Conservation (phyloP, 2,113 vertebrate genomes). For the Podarcis cretensis region DNA sequence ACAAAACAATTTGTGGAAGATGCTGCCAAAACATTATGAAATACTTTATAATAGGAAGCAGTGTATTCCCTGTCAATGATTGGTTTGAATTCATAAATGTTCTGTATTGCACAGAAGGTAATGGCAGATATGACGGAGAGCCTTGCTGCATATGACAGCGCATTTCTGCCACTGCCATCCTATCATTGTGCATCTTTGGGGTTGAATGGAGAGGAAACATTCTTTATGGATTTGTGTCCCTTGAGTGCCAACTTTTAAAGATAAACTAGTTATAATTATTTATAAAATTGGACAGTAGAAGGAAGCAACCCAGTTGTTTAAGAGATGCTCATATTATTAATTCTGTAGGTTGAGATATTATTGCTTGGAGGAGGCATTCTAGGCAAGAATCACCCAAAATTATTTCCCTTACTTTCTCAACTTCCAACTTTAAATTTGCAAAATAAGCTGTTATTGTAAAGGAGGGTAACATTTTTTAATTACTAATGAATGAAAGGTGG, state of each 20-base stretch:
- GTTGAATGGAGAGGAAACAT: background rate
- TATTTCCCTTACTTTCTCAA: background rate
- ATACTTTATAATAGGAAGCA: background rate
- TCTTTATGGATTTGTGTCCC: background rate
- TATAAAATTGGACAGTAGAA: background rate
- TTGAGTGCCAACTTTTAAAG: background rate
- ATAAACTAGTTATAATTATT: background rate
- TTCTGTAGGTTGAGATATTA: background rate
- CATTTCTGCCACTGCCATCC: background rate
- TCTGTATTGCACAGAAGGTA: background rate
- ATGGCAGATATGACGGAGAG: background rate
- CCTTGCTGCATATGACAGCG: background rate
- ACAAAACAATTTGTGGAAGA: background rate
- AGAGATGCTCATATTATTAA: background rate
- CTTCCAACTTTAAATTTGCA: background rate
- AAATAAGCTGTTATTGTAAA: background rate
- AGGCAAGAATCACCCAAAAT: background rate
- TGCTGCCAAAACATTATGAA: background rate
- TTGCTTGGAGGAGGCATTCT: background rate
- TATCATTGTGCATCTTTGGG: background rate
- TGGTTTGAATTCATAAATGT: background rate
- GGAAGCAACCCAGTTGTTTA: background rate
- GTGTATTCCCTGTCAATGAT: background rate
- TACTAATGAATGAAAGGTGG: conserved; percentile 38
- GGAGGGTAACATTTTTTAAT: background rate